Evolutionary conservation across 2,888 invertebrate species (phyloP).

Genomic region (Andricus curvator): DNA sequence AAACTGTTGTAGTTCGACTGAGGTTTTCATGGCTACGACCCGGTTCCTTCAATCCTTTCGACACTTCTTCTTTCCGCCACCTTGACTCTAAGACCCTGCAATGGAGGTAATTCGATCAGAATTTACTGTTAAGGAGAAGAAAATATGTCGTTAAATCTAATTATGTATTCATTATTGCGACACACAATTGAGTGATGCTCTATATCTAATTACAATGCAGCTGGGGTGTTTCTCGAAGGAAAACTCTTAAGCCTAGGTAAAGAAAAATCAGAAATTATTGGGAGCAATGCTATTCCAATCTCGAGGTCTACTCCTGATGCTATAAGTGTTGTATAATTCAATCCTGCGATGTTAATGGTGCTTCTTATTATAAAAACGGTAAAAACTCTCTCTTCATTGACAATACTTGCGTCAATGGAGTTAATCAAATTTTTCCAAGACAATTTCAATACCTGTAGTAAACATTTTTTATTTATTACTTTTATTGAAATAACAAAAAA

Average conservation of each 20-base stretch:
- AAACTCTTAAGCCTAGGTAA: not conserved
- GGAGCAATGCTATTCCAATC: not conserved
- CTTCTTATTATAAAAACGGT: not conserved
- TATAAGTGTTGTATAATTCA: not conserved
- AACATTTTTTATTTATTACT: too few relatives aligned
- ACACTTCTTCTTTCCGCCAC: conserved; percentile 47
- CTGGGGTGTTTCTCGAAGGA: not conserved
- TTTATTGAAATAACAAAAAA: too few relatives aligned
- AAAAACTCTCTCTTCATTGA: not conserved
- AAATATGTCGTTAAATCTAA: not conserved
- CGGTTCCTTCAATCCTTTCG: conserved; percentile 43
- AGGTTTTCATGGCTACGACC: conserved; percentile 69
- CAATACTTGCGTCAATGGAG: not conserved
- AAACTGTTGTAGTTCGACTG: conserved; percentile 70
- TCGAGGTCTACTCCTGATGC: not conserved
- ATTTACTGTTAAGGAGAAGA: not conserved
- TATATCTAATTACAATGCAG: not conserved
- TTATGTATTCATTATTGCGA: conserved; percentile 4
- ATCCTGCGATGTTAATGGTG: not conserved
- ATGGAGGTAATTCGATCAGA: conserved; percentile 26
- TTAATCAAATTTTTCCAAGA: not conserved
- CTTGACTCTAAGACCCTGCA: conserved; percentile 45
- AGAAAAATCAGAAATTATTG: not conserved
- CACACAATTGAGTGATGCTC: not conserved
- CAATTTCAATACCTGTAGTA: not conserved